Evolutionary conservation across 1,140 invertebrate genomes (phyloP), one percentile per base, ranked within the genome.

Genomic region (Nasonia giraulti): DNA sequence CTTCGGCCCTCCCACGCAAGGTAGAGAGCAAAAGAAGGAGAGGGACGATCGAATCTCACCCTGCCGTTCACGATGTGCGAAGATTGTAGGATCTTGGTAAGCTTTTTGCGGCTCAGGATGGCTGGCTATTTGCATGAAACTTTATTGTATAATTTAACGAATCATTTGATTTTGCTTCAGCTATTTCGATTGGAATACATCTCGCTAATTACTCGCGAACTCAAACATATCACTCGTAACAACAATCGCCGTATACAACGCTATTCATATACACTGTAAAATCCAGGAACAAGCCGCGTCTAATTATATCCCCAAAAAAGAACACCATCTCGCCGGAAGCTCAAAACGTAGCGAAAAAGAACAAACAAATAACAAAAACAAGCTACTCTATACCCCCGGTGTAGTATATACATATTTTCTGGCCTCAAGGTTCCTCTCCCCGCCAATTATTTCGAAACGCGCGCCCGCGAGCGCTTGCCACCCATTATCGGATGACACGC

Each of bases 401-500:
- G 1, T n/a, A 14, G 2, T 27, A n/a, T 62, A n/a, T 62, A 7
- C 55, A 78, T 83, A 79, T 84, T 84, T 62, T 80, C 44, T 80
- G 31, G 40, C 76, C 66, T 44, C 76, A 37, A 17, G 66, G 33
- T 37, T 8, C n/a, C 73, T 10, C 23, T 8, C n/a, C 37, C 47
- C 44, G 76, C 77, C 78, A 85, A 85, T 82, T 82, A 85, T 81
- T 85, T 85, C 74, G 44, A 75, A 23, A 83, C 69, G 80, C 82
- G 75, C 82, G 75, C 75, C 82, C 84, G 77, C 82, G 69, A 83
- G 81, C 82, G 83, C 6, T 23, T 68, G 55, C 86, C 83, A 83
- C 87, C 89, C 89, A 91, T 91, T 91, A 91, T 89, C 89, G 89
- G 90, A 91, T 91, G 90, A 91, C 90, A 91, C 88, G 87, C 87